Percentiles rank a stretch among this genome's conserved stretches.
These are phyloP conservation scores for Onthophagus sagittarius DNA, from an alignment of 2,888 invertebrate genomes.

Conservation along the genomic window DNA sequence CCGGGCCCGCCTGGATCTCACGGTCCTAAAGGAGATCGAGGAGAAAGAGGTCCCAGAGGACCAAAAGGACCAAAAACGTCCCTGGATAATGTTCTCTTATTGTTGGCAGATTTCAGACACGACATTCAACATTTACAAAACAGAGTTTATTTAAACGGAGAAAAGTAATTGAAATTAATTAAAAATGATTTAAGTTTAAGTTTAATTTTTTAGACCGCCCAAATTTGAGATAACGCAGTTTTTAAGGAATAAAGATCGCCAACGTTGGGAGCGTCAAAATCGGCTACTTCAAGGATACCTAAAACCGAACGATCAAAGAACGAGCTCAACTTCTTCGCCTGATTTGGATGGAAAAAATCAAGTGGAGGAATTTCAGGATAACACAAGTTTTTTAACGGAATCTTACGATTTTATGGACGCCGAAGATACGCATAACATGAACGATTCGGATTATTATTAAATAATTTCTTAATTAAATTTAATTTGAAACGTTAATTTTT, in stretches of 20 bases:
- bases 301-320: slow-evolving; percentile 15
- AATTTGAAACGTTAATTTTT: too few relatives aligned
- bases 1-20: slow-evolving; percentile 58
- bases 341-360: slow-evolving; percentile 32
- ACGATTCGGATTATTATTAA: slow-evolving; percentile 12
- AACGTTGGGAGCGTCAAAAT: slow-evolving; percentile 38
- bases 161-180: slow-evolving; percentile 45
- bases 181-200: background rate
- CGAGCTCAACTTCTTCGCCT: slow-evolving; percentile 14
- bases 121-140: slow-evolving; percentile 61
- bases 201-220: slow-evolving; percentile 50
- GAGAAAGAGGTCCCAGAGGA: slow-evolving; percentile 57
- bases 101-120: slow-evolving; percentile 61
- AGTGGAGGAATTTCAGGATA: slow-evolving; percentile 27
- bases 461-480: background rate
- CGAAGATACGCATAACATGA: slow-evolving; percentile 13
- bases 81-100: slow-evolving; percentile 60
- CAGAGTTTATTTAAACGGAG: slow-evolving; percentile 55
- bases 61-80: slow-evolving; percentile 60
- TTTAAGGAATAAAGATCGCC: slow-evolving; percentile 53
- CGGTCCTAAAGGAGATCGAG: slow-evolving; percentile 60
- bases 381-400: slow-evolving; percentile 10
- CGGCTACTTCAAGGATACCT: slow-evolving; percentile 37
- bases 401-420: slow-evolving; percentile 3
- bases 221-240: slow-evolving; percentile 58